These are phyloP conservation scores for Danio tinwini DNA, from an alignment of 2,797 vertebrate species.

Conservation along the genomic window DNA sequence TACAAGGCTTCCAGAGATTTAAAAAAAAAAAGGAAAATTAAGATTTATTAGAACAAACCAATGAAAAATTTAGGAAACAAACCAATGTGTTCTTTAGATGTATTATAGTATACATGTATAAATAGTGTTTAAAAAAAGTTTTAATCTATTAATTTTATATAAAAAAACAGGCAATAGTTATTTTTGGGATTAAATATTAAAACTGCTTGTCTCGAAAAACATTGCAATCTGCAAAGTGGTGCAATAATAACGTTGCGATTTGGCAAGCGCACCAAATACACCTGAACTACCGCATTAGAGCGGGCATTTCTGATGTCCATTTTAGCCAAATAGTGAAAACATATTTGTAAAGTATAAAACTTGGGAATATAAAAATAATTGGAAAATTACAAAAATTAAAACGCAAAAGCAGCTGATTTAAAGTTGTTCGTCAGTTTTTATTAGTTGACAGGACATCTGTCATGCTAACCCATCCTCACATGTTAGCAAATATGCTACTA, in stretches of 20 bases:
- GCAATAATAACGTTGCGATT: background rate
- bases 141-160: background rate
- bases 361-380: background rate
- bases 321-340: background rate
- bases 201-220: background rate
- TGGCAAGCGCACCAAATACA: background rate
- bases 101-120: too few relatives aligned
- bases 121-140: background rate
- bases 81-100: too few relatives aligned
- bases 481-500: constrained; percentile 54
- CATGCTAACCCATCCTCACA: constrained; percentile 34
- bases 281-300: background rate
- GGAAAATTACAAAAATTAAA: background rate
- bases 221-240: background rate
- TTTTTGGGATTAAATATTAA: background rate
- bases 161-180: background rate
- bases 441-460: background rate
- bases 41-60: too few relatives aligned
- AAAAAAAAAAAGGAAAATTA: too few relatives aligned
- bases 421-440: background rate
- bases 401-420: background rate
- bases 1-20: background rate
- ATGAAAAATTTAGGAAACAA: too few relatives aligned
- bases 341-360: background rate
- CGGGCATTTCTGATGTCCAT: background rate